Base-by-base conservation (phyloP, 2,113 vertebrate genomes). In the Barbus barbus region DNA sequence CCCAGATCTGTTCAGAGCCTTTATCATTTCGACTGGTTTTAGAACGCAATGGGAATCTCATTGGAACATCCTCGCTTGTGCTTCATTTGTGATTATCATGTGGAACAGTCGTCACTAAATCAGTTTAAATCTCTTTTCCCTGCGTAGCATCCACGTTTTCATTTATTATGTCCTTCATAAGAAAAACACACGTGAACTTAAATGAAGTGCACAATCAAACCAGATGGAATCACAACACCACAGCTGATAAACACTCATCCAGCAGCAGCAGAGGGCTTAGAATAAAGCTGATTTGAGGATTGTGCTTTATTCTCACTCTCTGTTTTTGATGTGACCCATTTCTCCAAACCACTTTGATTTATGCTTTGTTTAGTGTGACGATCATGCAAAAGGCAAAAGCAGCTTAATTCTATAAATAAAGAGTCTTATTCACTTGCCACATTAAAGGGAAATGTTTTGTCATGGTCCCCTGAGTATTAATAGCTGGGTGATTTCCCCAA, bases 221-320 rank as follows among this genome's bases (percentile, higher is more conserved):
- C 26, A 38, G 31, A 78, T 28, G 53, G 76, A 41, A 24, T n/a
- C 20, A 77, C 28, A n/a, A 28, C 8, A 24, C 9, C n/a, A 38
- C 46, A 56, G 18, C 74, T n/a, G n/a, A 56, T n/a, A 56, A 33
- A 56, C 22, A 41, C 33, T 26, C 38, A 44, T 46, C 24, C 38
- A 12, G 38, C 33, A 26, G 20, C 41, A 3, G 36, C 36, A 44
- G 36, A 41, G 28, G 58, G 58, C 58, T 63, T 79, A 63, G 18
- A 46, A 26, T n/a, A 79, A 58, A 79, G 14, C 58, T 63, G 77
- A 63, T 79, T 79, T 63, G 33, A 79, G 77, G 77, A 79, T 63
- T 79, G 28, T 28, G 12, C 14, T 61, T n/a, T n/a, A n/a, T n/a
- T n/a, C n/a, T n/a, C n/a, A n/a, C n/a, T n/a, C n/a, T n/a, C n/a